Evolutionary conservation across 2,113 vertebrate genomes (phyloP).

Genomic region (Upupa epops): DNA sequence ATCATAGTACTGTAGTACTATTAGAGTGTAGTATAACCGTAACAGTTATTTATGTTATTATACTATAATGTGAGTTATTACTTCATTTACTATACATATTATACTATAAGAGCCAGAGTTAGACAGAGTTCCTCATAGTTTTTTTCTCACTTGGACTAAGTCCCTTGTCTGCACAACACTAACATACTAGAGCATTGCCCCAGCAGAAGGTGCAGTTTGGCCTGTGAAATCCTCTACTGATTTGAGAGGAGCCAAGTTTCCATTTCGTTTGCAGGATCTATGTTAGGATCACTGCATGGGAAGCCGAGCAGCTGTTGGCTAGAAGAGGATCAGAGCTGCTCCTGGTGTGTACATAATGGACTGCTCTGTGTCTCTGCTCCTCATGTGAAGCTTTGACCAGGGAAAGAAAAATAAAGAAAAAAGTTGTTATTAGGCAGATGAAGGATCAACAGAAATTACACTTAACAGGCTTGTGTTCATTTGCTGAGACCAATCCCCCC

Average conservation of each 20-base stretch:
- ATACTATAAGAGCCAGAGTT: not conserved
- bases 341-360: not conserved
- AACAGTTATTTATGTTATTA: not conserved
- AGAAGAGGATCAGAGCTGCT: not conserved
- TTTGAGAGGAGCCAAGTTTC: not conserved
- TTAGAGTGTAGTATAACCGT: not conserved
- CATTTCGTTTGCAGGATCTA: not conserved
- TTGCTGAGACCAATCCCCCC: conserved; percentile 15
- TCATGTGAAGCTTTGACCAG: not conserved
- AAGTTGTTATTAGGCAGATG: conserved; percentile 35
- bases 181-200: not conserved
- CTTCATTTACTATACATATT: not conserved
- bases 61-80: not conserved
- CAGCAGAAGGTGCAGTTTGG: too few species aligned
- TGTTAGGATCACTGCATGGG: not conserved
- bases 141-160: not conserved
- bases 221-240: not conserved
- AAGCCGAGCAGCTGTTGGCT: not conserved
- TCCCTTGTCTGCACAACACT: not conserved
- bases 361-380: not conserved
- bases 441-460: conserved; percentile 26
- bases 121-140: not conserved
- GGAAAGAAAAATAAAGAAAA: not conserved
- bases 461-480: conserved; percentile 43
- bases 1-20: not conserved